Evolutionary conservation across 2,797 vertebrate genomes (phyloP).

Genomic region (Cyprinodon diabolis): DNA sequence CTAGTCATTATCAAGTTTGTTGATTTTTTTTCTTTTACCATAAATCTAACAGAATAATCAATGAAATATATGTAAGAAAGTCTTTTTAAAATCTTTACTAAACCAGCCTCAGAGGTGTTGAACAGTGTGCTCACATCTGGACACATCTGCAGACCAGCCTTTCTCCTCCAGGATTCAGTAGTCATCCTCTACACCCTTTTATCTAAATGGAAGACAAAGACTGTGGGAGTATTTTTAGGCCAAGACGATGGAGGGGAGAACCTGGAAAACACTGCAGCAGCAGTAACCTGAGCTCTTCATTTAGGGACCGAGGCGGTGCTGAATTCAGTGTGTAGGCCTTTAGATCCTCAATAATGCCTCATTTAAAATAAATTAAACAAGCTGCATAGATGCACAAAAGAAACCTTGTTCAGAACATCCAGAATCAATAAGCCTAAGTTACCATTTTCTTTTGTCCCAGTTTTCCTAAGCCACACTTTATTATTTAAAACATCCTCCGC

Average conservation of each 20-base stretch:
- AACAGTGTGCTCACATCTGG: background rate
- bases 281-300: background rate
- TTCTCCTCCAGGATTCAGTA: background rate
- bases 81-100: too few relatives aligned
- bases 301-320: background rate
- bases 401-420: conserved; percentile 26
- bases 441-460: conserved; percentile 1
- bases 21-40: too few relatives aligned
- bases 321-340: background rate
- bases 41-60: too few relatives aligned
- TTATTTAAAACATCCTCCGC: background rate
- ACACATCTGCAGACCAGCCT: background rate
- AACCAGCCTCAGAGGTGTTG: too few relatives aligned
- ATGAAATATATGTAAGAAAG: too few relatives aligned
- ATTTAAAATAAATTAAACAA: background rate
- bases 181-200: background rate
- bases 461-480: conserved; percentile 15
- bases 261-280: background rate
- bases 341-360: background rate
- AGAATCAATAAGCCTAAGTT: conserved; percentile 13
- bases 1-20: too few relatives aligned
- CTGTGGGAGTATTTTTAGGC: background rate
- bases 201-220: background rate
- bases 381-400: conserved; percentile 36
- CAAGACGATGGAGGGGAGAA: background rate